Percentiles rank a stretch among this genome's conserved stretches.
Evolutionary conservation across 2,888 invertebrate species (phyloP).

Genomic region (Leucozona laternaria): DNA sequence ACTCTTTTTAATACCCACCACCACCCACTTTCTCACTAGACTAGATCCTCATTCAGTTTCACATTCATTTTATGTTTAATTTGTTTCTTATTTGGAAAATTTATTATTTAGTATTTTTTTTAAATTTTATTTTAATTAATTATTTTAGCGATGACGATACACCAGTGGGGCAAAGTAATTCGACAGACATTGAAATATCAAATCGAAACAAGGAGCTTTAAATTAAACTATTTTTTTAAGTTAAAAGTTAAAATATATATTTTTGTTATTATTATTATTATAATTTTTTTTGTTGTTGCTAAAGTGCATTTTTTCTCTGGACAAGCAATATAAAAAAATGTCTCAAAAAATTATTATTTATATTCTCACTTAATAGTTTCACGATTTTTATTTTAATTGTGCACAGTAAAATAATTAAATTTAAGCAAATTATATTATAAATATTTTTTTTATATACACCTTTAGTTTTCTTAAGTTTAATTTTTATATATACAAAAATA

Average conservation of each 20-base stretch:
- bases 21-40: slow-evolving; percentile 64
- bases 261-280: slow-evolving; percentile 27
- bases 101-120: slow-evolving; percentile 39
- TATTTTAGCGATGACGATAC: slow-evolving; percentile 78
- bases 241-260: slow-evolving; percentile 44
- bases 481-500: slow-evolving; percentile 20
- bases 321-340: slow-evolving; percentile 36
- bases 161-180: slow-evolving; percentile 76
- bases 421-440: slow-evolving; percentile 15
- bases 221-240: slow-evolving; percentile 49
- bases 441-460: slow-evolving; percentile 21
- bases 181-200: slow-evolving; percentile 81
- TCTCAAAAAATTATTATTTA: slow-evolving; percentile 63
- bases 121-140: slow-evolving; percentile 56
- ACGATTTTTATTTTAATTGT: slow-evolving; percentile 40
- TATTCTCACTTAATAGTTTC: slow-evolving; percentile 27
- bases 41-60: slow-evolving; percentile 65
- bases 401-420: slow-evolving; percentile 54
- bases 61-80: slow-evolving; percentile 60
- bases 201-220: slow-evolving; percentile 75
- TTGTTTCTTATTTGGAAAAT: not conserved
- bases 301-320: slow-evolving; percentile 52
- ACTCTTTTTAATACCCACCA: slow-evolving; percentile 42
- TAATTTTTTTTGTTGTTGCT: slow-evolving; percentile 42
- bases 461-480: slow-evolving; percentile 29